Evolutionary conservation across 2,888 invertebrate species (phyloP).

Genomic region (Aproaerema taeniolella): DNA sequence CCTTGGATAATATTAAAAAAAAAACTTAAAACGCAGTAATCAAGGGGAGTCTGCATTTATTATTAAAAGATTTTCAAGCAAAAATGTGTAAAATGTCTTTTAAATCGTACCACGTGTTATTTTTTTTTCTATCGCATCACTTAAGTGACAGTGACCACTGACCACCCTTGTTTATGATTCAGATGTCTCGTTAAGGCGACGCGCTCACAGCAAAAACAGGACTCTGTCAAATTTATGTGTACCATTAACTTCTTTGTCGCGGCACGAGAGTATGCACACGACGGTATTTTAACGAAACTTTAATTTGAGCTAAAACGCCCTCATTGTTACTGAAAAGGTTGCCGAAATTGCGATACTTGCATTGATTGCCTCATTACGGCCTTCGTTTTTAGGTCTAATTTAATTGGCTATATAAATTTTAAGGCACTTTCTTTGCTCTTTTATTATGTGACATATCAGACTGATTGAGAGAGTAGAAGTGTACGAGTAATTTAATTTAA

Average conservation of each 20-base stretch:
- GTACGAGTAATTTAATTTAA: too few species aligned
- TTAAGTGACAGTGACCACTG: conserved; percentile 44
- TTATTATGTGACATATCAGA: conserved; percentile 28
- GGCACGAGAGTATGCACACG: conserved; percentile 30
- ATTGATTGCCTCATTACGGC: conserved; percentile 55
- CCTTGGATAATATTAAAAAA: conserved; percentile 10
- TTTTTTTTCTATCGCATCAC: conserved; percentile 46
- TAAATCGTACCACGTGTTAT: too few species aligned
- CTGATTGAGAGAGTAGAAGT: conserved; percentile 28
- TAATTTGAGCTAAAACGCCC: conserved; percentile 48
- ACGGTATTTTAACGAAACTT: conserved; percentile 63
- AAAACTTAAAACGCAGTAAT: conserved; percentile 16
- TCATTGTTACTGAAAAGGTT: conserved; percentile 43
- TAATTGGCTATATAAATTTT: conserved; percentile 57
- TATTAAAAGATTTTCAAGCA: too few species aligned
- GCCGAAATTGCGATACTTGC: conserved; percentile 30
- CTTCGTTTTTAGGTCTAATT: conserved; percentile 49
- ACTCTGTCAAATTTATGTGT: conserved; percentile 54
- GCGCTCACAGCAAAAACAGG: conserved; percentile 38
- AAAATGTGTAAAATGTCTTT: too few species aligned
- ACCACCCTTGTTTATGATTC: conserved; percentile 63
- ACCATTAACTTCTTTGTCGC: conserved; percentile 51
- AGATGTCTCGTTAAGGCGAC: conserved; percentile 55
- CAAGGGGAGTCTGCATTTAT: conserved; percentile 20
- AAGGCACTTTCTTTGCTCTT: conserved; percentile 37